A percentile compares a stretch with the other conserved stretches of the same genome.
These are phyloP conservation scores for Vanessa cardui DNA, from an alignment of 2,888 invertebrate species.

Conservation along the genomic window DNA sequence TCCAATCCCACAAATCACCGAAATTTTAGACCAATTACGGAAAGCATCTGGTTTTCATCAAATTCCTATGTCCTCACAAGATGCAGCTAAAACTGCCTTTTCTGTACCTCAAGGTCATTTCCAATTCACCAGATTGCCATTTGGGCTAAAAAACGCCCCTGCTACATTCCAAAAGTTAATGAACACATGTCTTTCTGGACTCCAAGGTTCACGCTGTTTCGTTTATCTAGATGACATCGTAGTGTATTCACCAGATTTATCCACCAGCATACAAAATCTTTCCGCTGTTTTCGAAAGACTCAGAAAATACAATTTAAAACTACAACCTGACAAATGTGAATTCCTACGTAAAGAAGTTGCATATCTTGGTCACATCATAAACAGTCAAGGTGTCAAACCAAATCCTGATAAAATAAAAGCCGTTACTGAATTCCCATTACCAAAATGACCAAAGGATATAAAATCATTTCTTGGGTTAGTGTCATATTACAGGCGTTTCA, in stretches of 20 bases:
- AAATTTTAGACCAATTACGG: no score
- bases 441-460: conserved; percentile 5
- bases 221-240: conserved; percentile 39
- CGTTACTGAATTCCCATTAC: conserved; percentile 33
- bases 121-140: conserved; percentile 35
- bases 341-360: conserved; percentile 41
- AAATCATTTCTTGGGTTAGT: conserved; percentile 50
- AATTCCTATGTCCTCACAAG: not conserved
- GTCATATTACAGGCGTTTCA: conserved; percentile 57
- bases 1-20: no score
- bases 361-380: conserved; percentile 47
- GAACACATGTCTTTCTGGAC: conserved; percentile 39
- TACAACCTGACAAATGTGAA: conserved; percentile 49
- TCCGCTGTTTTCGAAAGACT: conserved; percentile 21
- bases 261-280: conserved; percentile 20
- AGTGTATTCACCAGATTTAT: conserved; percentile 23
- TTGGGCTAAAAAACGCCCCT: no score
- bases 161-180: conserved; percentile 39
- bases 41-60: not conserved
- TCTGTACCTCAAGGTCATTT: conserved; percentile 37
- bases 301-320: conserved; percentile 30
- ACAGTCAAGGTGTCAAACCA: conserved; percentile 45
- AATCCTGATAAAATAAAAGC: conserved; percentile 39
- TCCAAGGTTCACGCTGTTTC: conserved; percentile 41
- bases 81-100: conserved; percentile 40